Evolutionary conservation across 2,888 invertebrate species (phyloP).

Genomic region (Plagodis dolabraria): DNA sequence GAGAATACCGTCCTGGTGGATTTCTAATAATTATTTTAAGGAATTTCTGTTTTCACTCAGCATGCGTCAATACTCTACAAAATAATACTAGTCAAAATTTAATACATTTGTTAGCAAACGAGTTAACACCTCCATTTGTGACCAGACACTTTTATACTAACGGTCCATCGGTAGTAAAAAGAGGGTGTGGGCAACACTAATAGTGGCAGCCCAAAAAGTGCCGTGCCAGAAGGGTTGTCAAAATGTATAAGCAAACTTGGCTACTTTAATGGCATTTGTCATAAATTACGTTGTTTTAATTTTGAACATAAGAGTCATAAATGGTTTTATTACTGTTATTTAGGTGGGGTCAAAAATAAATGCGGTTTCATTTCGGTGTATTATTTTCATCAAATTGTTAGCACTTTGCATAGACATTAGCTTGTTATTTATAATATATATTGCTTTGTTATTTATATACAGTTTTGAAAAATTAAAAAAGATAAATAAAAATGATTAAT

Average conservation of each 20-base stretch:
- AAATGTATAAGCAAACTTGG: constrained; percentile 43
- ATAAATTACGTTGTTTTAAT: constrained; percentile 40
- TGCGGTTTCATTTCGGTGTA: constrained; percentile 24
- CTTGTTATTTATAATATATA: no score
- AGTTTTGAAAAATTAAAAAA: no score
- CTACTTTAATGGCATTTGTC: constrained; percentile 35
- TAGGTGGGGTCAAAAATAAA: constrained; percentile 26
- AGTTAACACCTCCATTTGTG: no score
- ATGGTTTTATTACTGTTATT: constrained; percentile 36
- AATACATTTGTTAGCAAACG: no score
- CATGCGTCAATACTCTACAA: no score
- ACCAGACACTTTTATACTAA: constrained; percentile 19
- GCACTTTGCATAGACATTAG: no score
- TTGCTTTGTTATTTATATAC: no score
- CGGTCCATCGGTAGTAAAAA: constrained; percentile 33
- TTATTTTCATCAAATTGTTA: constrained; percentile 4
- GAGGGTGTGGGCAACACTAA: constrained; percentile 45
- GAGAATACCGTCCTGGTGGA: no score
- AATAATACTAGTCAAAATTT: no score
- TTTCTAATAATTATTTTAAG: no score
- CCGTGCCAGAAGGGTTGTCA: constrained; percentile 38
- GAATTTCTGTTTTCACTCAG: no score
- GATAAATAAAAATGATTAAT: no score
- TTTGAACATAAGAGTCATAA: constrained; percentile 35
- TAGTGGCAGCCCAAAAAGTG: constrained; percentile 43